These are phyloP conservation scores for Pseudolycoriella hygida DNA, from an alignment of 2,888 invertebrate species.

Conservation along the genomic window DNA sequence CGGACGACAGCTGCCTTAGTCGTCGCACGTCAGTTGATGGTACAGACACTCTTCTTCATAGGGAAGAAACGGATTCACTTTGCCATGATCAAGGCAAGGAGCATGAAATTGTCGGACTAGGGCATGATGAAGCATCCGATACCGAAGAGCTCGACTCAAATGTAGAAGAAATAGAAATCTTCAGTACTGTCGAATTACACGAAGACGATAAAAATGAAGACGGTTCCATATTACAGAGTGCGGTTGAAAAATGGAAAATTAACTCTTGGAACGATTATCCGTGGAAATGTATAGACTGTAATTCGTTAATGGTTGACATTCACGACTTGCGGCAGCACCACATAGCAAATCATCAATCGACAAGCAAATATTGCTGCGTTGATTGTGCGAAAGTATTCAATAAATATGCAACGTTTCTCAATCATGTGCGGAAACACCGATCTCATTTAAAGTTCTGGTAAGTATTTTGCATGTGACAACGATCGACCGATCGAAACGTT, in stretches of 20 bases:
- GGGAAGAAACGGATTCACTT: no score
- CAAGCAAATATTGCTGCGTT: constrained; percentile 14
- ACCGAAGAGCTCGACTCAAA: no score
- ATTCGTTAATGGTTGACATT: background rate
- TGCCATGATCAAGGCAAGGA: no score
- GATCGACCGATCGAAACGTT: background rate
- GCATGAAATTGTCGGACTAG: no score
- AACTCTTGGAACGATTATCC: constrained; percentile 12
- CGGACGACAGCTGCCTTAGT: no score
- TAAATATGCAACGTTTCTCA: constrained; percentile 17
- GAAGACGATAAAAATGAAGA: background rate
- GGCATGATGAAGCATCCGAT: no score
- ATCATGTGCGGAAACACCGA: constrained; percentile 18
- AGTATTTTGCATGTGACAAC: constrained; percentile 5
- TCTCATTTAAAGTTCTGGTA: constrained; percentile 14
- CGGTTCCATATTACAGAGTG: background rate
- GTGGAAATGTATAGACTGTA: constrained; percentile 14
- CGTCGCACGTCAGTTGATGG: no score
- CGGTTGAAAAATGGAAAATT: background rate
- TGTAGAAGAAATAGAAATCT: background rate
- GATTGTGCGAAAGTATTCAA: constrained; percentile 17
- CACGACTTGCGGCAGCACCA: constrained; percentile 9
- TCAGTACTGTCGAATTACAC: background rate
- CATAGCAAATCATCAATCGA: constrained; percentile 4
- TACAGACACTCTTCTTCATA: no score